phyloP scores from a whole-genome alignment of 2,888 invertebrate species.

The Eueremaeus valkanovi region DNA sequence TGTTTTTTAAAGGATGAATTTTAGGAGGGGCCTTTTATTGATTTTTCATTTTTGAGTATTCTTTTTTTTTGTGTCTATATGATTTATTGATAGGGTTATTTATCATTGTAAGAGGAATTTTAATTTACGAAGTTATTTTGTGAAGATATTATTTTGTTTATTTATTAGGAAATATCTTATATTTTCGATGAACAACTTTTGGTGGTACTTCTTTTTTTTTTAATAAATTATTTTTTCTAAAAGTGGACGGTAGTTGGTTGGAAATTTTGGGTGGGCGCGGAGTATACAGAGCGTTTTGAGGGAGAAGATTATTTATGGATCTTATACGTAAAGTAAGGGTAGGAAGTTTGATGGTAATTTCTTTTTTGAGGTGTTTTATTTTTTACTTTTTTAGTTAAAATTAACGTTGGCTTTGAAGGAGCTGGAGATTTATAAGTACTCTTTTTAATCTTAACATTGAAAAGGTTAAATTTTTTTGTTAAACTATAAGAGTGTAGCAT shows the following conservation, averaged over 20 bases:
- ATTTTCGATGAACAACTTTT: not conserved
- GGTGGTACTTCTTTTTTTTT: not conserved
- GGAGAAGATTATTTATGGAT: not conserved
- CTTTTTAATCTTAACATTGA: constrained; percentile 5
- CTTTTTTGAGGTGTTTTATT: not conserved
- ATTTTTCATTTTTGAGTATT: constrained; percentile 8
- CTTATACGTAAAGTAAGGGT: not conserved
- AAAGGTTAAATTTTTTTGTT: not conserved
- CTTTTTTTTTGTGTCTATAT: constrained; percentile 25
- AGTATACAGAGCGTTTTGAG: too few relatives aligned
- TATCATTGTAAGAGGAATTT: not conserved
- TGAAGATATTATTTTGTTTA: not conserved
- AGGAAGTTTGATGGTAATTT: not conserved
- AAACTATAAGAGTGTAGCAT: constrained; percentile 13
- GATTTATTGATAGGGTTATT: constrained; percentile 31
- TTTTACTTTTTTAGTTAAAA: not conserved
- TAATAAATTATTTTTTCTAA: not conserved
- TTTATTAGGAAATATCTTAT: not conserved
- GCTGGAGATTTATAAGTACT: not conserved
- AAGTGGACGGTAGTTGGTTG: not conserved
- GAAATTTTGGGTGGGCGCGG: not conserved
- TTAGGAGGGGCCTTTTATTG: constrained; percentile 33
- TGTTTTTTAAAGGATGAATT: constrained; percentile 10
- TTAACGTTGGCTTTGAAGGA: constrained; percentile 23
- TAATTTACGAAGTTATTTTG: not conserved